These are phyloP conservation scores for Liodrosophila aerea DNA, from an alignment of 2,888 invertebrate genomes.

Conservation along the genomic window DNA sequence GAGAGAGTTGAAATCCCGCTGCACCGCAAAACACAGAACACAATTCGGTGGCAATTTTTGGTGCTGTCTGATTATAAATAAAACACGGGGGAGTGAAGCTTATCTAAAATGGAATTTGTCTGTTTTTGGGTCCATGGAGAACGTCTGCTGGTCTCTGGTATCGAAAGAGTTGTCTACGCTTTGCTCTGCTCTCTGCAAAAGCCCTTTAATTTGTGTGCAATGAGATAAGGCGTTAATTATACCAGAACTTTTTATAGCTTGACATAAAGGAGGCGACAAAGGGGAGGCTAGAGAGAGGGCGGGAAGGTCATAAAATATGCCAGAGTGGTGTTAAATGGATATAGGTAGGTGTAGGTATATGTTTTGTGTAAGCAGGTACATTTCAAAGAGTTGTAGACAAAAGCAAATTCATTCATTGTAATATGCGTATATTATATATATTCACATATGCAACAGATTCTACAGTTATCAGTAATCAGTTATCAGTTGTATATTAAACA, in stretches of 20 bases:
- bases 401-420: too few relatives aligned
- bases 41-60: background rate
- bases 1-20: slow-evolving; percentile 17
- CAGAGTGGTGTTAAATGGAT: too few relatives aligned
- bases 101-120: slow-evolving; percentile 61
- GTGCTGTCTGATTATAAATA: slow-evolving; percentile 44
- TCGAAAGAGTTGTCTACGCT: slow-evolving; percentile 26
- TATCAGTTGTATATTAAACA: too few relatives aligned
- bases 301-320: background rate
- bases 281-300: slow-evolving; percentile 36
- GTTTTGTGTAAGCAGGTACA: too few relatives aligned
- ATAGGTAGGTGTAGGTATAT: too few relatives aligned
- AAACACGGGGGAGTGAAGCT: slow-evolving; percentile 34
- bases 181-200: slow-evolving; percentile 27
- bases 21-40: slow-evolving; percentile 8
- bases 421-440: too few relatives aligned
- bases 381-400: too few relatives aligned
- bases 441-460: too few relatives aligned
- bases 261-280: slow-evolving; percentile 26
- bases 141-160: slow-evolving; percentile 28
- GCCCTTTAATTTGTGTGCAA: slow-evolving; percentile 66
- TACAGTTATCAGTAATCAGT: too few relatives aligned
- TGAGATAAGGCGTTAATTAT: slow-evolving; percentile 70
- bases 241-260: slow-evolving; percentile 19
- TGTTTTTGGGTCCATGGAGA: slow-evolving; percentile 53